Evolutionary conservation across 1,140 invertebrate genomes (phyloP).

Genomic region (Drosophila mayri): DNA sequence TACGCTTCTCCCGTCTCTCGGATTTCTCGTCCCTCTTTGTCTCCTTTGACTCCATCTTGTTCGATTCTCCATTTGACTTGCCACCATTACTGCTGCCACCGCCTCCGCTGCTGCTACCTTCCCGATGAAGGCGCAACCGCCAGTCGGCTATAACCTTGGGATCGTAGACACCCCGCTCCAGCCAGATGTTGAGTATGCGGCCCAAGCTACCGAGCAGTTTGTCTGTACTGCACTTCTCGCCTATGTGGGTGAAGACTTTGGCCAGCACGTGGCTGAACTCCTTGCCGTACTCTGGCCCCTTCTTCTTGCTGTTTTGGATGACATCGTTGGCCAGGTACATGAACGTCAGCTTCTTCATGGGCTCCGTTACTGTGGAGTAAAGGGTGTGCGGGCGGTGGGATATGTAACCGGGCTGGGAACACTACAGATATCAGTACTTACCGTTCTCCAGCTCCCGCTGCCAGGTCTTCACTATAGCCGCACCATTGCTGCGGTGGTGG

Average conservation of each 20-base stretch:
- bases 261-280: constrained; percentile 92
- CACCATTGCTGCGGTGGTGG: constrained; percentile 98
- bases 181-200: constrained; percentile 95
- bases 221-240: constrained; percentile 88
- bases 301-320: constrained; percentile 99
- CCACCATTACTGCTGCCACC: constrained; percentile 22
- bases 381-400: background rate
- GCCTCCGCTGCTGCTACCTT: constrained; percentile 29
- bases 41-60: background rate
- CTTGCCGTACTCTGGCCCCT: constrained; percentile 97
- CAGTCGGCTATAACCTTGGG: constrained; percentile 91
- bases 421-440: constrained; percentile 78
- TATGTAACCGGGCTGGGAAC: background rate
- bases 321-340: constrained; percentile 99
- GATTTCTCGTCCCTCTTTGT: constrained; percentile 67
- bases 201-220: constrained; percentile 92
- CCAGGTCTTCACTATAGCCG: constrained; percentile 97
- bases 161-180: constrained; percentile 96
- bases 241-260: constrained; percentile 93
- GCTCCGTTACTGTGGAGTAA: constrained; percentile 91
- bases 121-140: constrained; percentile 56
- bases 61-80: constrained; percentile 19
- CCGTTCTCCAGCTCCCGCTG: constrained; percentile 94
- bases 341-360: constrained; percentile 93
- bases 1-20: constrained; percentile 69